These are phyloP conservation scores for Epinotia ramella DNA, from an alignment of 2,888 invertebrate species.

Conservation along the genomic window DNA sequence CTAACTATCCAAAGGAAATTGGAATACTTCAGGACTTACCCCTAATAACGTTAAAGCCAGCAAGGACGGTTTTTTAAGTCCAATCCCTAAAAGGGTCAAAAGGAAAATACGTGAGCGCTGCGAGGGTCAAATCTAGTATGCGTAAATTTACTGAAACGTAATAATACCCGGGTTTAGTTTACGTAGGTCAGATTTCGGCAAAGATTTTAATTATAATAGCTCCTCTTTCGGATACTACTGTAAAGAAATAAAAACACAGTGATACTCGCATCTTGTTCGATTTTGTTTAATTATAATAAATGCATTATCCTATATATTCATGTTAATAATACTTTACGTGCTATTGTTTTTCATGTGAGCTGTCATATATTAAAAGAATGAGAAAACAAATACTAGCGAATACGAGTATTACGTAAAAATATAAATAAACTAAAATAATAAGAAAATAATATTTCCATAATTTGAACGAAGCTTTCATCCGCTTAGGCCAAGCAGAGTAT, in stretches of 20 bases:
- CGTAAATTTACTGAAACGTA: slow-evolving; percentile 37
- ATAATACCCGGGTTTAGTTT: slow-evolving; percentile 29
- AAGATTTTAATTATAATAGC: slow-evolving; percentile 36
- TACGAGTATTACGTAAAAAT: neutral
- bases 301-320: neutral
- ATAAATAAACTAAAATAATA: neutral
- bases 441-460: neutral
- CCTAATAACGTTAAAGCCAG: slow-evolving; percentile 35
- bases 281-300: neutral
- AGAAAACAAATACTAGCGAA: neutral
- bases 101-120: slow-evolving; percentile 43
- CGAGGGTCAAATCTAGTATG: slow-evolving; percentile 38
- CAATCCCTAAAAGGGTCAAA: slow-evolving; percentile 45
- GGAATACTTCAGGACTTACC: slow-evolving; percentile 41
- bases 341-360: neutral
- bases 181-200: slow-evolving; percentile 31
- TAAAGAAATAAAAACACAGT: neutral
- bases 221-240: neutral
- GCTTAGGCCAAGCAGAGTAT: neutral
- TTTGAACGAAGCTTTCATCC: neutral
- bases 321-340: neutral
- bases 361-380: neutral
- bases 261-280: neutral
- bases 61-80: slow-evolving; percentile 41
- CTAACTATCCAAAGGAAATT: slow-evolving; percentile 32